phyloP scores from a whole-genome alignment of 1,140 invertebrate species.

The Ostrea edulis region DNA sequence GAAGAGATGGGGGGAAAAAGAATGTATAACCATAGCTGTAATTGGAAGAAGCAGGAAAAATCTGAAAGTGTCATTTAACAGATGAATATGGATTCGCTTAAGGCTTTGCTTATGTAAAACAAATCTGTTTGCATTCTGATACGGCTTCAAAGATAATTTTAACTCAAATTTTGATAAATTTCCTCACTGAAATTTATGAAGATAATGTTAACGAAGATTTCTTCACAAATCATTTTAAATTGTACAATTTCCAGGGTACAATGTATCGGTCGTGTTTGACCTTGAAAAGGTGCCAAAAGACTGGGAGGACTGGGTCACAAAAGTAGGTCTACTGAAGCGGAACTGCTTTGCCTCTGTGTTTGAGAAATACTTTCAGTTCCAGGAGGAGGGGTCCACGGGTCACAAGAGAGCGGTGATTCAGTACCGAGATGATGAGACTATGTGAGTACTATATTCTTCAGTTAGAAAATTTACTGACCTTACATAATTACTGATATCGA shows the following conservation, averaged over 20 bases:
- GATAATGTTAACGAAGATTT: background rate
- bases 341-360: slow-evolving; percentile 99
- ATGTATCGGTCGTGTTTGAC: slow-evolving; percentile 95
- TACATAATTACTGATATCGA: too few relatives aligned
- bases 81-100: background rate
- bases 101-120: background rate
- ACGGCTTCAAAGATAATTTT: background rate
- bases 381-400: slow-evolving; percentile 93
- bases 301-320: slow-evolving; percentile 93
- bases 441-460: slow-evolving; percentile 85
- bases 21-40: too few relatives aligned
- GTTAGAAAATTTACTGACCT: too few relatives aligned
- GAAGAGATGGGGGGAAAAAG: too few relatives aligned
- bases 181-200: background rate
- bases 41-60: too few relatives aligned
- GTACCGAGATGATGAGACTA: slow-evolving; percentile 98
- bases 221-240: background rate
- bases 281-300: slow-evolving; percentile 94
- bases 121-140: background rate
- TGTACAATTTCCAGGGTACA: slow-evolving; percentile 85
- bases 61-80: too few relatives aligned
- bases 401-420: slow-evolving; percentile 97
- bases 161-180: background rate
- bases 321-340: slow-evolving; percentile 96
- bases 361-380: slow-evolving; percentile 99